Base-by-base conservation (phyloP, 2,113 vertebrate species). In the Verasper variegatus region DNA sequence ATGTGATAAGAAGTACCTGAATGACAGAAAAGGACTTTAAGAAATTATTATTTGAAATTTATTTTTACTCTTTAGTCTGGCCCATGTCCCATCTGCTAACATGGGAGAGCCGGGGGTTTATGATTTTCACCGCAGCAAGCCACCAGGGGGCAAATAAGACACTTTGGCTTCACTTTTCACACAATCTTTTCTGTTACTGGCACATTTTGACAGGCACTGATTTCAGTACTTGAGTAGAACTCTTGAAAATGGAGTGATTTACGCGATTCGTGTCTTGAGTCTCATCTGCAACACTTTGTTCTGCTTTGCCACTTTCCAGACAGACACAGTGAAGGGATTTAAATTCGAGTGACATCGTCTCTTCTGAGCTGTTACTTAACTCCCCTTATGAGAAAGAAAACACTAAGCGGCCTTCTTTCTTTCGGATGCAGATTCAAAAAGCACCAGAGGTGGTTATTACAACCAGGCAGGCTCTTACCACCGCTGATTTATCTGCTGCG, bases 301-400 rank as follows among this genome's bases (percentile, higher is more conserved):
- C 21, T 0, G 1, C 12, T 18, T 51, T 55, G n/a, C 65, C 47
- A 70, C 68, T 63, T 75, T 68, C 71, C 72, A 78, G 52, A 60
- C 40, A 64, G 73, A 73, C 78, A 52, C 49, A 80, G 55, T 68
- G 61, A 74, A 42, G 62, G 67, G 70, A 20, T 51, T 51, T 18
- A 12, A 51, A 5, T 51, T 7, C 1, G 49, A 79, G 27, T 6
- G 15, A 60, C 47, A 65, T 45, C 6, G 62, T 71, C 77, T 65
- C 71, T 9, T 65, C 35, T 59, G 71, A 68, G 57, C 20, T 66
- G 27, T 65, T 59, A 31, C 21, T 54, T 27, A 45, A 23, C 2
- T 21, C 35, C 61, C 21, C 55, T 27, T 14, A 45, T 71, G 62
- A 76, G 55, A 75, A 72, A 59, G 11, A 55, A 67, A 52, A 59